A percentile compares a stretch with the other conserved stretches of the same genome.
phyloP scores from a whole-genome alignment of 1,140 invertebrate species.

The Drosophila bifasciata region DNA sequence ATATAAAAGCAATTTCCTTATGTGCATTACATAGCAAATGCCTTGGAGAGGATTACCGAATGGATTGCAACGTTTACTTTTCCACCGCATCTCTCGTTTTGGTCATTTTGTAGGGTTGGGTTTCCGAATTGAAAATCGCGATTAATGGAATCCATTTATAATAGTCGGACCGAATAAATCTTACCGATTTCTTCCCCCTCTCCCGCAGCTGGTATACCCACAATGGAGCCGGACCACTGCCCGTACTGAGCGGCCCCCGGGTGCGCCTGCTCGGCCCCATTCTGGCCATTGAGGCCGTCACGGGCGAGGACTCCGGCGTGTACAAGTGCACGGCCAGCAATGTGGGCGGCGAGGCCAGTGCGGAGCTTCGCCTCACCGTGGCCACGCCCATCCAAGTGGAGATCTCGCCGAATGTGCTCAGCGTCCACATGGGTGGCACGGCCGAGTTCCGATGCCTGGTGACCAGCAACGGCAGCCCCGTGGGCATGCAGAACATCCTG shows the following conservation, averaged over 20 bases:
- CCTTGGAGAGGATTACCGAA: too few species aligned
- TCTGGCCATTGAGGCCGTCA: conserved; percentile 89
- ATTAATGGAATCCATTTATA: conserved; percentile 45
- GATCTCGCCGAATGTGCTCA: conserved; percentile 88
- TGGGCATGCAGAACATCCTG: conserved; percentile 83
- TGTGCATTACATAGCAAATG: too few species aligned
- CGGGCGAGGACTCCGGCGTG: conserved; percentile 88
- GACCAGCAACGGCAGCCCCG: conserved; percentile 84
- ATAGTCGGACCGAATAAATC: conserved; percentile 39
- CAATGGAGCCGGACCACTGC: conserved; percentile 87
- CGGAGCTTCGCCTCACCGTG: conserved; percentile 88
- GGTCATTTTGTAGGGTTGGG: conserved; percentile 1
- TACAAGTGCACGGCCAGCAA: conserved; percentile 90
- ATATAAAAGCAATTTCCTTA: too few species aligned
- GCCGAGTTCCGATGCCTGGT: conserved; percentile 90
- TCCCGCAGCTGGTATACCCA: conserved; percentile 87
- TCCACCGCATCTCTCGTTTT: conserved; percentile 31
- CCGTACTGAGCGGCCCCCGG: conserved; percentile 87
- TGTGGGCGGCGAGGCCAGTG: conserved; percentile 88
- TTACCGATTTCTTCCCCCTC: background rate
- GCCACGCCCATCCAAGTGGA: conserved; percentile 89
- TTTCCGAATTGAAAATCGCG: conserved; percentile 38
- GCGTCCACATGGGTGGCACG: conserved; percentile 90
- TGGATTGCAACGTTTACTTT: too few species aligned
- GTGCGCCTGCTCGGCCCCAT: conserved; percentile 88